Evolutionary conservation across 2,888 invertebrate species (phyloP), one percentile per base, ranked within the genome.

Genomic region (Andrena dorsata): DNA sequence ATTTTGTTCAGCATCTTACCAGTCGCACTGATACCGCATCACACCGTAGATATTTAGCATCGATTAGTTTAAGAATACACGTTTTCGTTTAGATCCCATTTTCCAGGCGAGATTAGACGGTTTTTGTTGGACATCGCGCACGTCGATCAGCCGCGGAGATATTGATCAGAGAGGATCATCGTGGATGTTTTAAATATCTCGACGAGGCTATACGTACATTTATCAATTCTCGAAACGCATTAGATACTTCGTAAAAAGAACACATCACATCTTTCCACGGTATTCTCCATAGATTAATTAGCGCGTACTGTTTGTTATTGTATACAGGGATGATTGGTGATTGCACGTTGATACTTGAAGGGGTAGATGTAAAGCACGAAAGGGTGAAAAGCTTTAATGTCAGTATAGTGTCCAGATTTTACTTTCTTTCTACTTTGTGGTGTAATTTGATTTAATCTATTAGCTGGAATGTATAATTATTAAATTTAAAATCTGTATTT

Each of bases 1-100:
- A 63, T 13, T 2, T 68, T 76, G 41, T 64, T 49, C 60, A 41
- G 58, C 68, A 72, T 76, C 68, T 72, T 51, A 35, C 63, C 47
- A 63, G 64, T 49, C 3, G 51, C 72, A 72, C 51, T 16, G 7
- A 68, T 35, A 23, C 56, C 58, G 66, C 68, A 58, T 64, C 32
- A 53, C 53, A 66, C 35, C 28, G 41, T 41, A 41, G 41, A 41
- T 41, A 16, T 60, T 26, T 68, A 68, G 61, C 30, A 65, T 70
- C 49, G 64, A 80, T 70, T 76, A 79, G 63, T 16, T 53, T 56
- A 41, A 56, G 41, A 20, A 7, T 8, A 10, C 32, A n/a, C 4
- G 4, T 49, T 81, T 32, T 41, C 30, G 53, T 68, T 71, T 32
- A 28, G 53, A 47, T 8, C 8, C 16, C 30, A 64, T 69, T 64